These are phyloP conservation scores for Drosophila seclusa DNA, from an alignment of 2,888 invertebrate species.

Conservation along the genomic window DNA sequence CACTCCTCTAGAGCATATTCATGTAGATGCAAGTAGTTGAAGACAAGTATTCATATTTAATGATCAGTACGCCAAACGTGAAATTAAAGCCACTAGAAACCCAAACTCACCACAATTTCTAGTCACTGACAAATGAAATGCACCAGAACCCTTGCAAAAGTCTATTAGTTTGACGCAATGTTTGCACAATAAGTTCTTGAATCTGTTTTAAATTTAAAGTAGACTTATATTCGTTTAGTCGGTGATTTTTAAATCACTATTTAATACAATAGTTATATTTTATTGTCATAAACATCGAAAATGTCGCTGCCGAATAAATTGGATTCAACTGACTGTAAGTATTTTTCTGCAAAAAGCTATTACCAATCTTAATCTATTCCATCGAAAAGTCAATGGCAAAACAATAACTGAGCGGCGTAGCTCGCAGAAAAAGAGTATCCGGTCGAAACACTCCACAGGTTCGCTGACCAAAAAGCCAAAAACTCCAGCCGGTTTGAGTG, in stretches of 20 bases:
- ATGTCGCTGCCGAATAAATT: neutral
- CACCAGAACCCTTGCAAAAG: neutral
- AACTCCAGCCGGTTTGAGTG: neutral
- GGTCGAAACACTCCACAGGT: neutral
- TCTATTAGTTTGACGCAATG: neutral
- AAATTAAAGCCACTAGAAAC: constrained; percentile 25
- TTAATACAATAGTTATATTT: neutral
- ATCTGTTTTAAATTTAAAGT: neutral
- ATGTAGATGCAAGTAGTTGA: constrained; percentile 26
- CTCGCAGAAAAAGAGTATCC: neutral
- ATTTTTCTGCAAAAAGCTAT: neutral
- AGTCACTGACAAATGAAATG: too few relatives aligned
- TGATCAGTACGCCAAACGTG: constrained; percentile 42
- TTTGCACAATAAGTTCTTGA: neutral
- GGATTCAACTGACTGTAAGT: neutral
- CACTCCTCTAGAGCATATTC: neutral
- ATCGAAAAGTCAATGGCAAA: neutral
- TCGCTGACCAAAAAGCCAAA: neutral
- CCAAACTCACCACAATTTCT: constrained; percentile 10
- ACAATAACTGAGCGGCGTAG: neutral
- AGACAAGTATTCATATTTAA: constrained; percentile 48
- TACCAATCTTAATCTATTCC: neutral
- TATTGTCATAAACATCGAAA: neutral
- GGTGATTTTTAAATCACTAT: neutral
- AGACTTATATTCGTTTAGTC: neutral